Percentiles rank a stretch among this genome's conserved stretches.
phyloP scores from a whole-genome alignment of 2,113 vertebrate species.

The human region DNA sequence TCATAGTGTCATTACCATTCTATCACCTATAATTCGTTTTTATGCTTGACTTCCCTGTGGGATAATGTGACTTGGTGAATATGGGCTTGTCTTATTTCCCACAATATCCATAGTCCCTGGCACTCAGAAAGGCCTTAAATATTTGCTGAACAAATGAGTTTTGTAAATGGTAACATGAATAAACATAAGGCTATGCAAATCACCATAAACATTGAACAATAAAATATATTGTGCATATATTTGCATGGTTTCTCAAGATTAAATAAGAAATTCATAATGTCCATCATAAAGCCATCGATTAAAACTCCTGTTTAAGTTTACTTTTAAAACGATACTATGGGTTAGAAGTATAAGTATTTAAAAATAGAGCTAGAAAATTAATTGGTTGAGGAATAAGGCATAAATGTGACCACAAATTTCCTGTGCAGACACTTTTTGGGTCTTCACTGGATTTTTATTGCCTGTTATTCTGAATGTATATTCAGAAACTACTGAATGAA shows the following conservation, averaged over 20 bases:
- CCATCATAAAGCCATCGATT: conserved; percentile 23
- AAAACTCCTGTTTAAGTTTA: neutral
- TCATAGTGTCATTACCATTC: neutral
- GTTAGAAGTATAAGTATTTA: neutral
- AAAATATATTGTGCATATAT: conserved; percentile 40
- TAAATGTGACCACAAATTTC: neutral
- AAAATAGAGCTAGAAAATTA: neutral
- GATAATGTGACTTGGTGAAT: neutral
- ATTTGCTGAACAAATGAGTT: conserved; percentile 55
- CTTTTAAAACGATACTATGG: neutral
- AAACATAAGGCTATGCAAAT: conserved; percentile 58
- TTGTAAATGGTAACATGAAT: conserved; percentile 53
- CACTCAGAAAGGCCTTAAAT: conserved; percentile 6
- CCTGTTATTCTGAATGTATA: neutral
- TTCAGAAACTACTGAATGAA: neutral
- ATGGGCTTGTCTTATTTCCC: neutral
- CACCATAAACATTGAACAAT: conserved; percentile 4
- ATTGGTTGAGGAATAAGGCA: neutral
- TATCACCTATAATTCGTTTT: neutral
- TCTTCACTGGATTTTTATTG: neutral
- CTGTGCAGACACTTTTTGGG: neutral
- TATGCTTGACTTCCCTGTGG: neutral
- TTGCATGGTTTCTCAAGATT: conserved; percentile 36
- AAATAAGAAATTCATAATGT: conserved; percentile 42
- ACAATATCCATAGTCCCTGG: neutral